Evolutionary conservation across 2,888 invertebrate species (phyloP).

Genomic region (Agonopterix heracliana): DNA sequence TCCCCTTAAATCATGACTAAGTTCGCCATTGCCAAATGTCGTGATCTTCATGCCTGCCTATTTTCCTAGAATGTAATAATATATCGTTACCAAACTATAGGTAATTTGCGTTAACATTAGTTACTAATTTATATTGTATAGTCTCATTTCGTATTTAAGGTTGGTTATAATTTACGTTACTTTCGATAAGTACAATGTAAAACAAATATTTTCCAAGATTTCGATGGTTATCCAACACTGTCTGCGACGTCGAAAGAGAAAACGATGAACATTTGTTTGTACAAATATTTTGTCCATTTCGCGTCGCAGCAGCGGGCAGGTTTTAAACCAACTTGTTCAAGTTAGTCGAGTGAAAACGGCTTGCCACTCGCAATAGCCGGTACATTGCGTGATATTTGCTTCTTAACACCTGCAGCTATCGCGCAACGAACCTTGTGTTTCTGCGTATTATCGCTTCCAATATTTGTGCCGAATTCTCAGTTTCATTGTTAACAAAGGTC

Average conservation of each 20-base stretch:
- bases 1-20: too few species aligned
- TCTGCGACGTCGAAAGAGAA: constrained; percentile 41
- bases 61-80: constrained; percentile 2
- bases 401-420: constrained; percentile 51
- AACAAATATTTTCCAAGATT: not conserved
- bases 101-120: constrained; percentile 7
- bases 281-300: constrained; percentile 61
- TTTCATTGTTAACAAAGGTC: constrained; percentile 53
- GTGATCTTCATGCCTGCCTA: too few species aligned
- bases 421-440: constrained; percentile 48
- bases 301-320: constrained; percentile 42
- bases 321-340: constrained; percentile 47
- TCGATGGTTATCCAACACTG: constrained; percentile 8
- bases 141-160: not conserved
- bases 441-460: constrained; percentile 38
- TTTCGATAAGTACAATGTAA: not conserved
- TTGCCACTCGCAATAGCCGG: constrained; percentile 5
- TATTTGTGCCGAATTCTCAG: constrained; percentile 36
- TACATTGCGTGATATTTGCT: constrained; percentile 53
- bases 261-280: constrained; percentile 51
- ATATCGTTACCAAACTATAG: constrained; percentile 3
- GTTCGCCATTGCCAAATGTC: too few species aligned
- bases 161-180: not conserved
- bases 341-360: constrained; percentile 54
- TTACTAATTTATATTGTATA: not conserved